phyloP scores from a whole-genome alignment of 2,797 vertebrate genomes.

The Melanotaenia nigrans region DNA sequence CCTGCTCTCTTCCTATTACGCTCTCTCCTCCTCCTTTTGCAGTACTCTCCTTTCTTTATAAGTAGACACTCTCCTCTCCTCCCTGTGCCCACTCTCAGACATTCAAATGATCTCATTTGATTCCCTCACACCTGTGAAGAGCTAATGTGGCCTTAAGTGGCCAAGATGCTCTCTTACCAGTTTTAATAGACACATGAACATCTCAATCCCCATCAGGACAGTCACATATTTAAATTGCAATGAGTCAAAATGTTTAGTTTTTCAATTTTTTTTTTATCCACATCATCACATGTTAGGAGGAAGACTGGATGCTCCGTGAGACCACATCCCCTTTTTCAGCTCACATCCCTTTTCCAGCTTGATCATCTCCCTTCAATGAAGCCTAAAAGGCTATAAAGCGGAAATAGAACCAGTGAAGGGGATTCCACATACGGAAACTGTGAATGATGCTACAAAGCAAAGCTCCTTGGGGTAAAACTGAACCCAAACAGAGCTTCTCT shows the following conservation, averaged over 20 bases:
- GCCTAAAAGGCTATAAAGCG: conserved; percentile 63
- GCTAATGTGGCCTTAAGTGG: conserved; percentile 83
- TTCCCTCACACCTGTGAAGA: conserved; percentile 86
- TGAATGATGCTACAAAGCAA: conserved; percentile 58
- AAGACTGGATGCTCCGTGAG: conserved; percentile 43
- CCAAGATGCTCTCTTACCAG: conserved; percentile 73
- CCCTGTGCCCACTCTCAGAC: conserved; percentile 69
- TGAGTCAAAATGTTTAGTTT: conserved; percentile 39
- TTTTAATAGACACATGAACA: neutral
- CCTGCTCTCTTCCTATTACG: conserved; percentile 59
- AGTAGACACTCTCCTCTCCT: conserved; percentile 63
- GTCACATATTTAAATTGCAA: conserved; percentile 3
- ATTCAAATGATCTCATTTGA: conserved; percentile 86
- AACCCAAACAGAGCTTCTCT: conserved; percentile 66
- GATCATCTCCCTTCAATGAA: conserved; percentile 60
- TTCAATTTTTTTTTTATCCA: conserved; percentile 22
- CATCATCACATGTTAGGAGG: conserved; percentile 51
- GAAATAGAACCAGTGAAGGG: conserved; percentile 71
- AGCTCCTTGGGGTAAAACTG: conserved; percentile 61
- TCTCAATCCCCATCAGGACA: conserved; percentile 23
- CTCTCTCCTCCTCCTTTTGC: conserved; percentile 51
- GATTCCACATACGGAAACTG: conserved; percentile 67
- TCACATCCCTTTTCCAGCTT: conserved; percentile 80
- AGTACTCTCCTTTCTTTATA: conserved; percentile 59
- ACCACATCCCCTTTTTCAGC: conserved; percentile 81